A percentile compares a stretch with the other conserved stretches of the same genome.
phyloP scores from a whole-genome alignment of 2,113 vertebrate species.

The Puntigrus tetrazona region DNA sequence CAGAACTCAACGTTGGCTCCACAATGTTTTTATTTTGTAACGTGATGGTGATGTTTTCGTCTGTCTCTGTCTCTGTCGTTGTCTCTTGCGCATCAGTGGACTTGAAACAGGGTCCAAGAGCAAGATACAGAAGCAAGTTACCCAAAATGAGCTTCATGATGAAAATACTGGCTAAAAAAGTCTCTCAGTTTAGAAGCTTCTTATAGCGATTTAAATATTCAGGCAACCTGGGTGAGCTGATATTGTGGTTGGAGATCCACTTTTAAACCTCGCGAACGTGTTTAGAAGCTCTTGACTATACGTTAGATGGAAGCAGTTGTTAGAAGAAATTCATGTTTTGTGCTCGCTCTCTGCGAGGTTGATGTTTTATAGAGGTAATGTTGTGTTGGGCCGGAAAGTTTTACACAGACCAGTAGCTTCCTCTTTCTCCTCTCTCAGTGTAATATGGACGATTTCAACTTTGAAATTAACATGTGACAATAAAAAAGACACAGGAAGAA shows the following conservation, averaged over 20 bases:
- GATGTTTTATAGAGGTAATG: constrained; percentile 13
- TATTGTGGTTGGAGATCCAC: background rate
- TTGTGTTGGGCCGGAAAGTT: constrained; percentile 51
- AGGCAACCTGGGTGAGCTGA: background rate
- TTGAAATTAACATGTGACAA: constrained; percentile 18
- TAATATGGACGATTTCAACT: background rate
- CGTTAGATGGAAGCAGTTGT: background rate
- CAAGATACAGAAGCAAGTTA: constrained; percentile 36
- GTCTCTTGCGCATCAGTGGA: background rate
- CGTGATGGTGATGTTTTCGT: background rate
- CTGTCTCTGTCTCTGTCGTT: too few relatives aligned
- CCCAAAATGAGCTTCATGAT: background rate
- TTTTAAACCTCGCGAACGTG: background rate
- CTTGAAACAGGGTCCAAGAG: constrained; percentile 12
- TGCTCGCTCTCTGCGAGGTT: background rate
- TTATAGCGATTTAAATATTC: background rate
- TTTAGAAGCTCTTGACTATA: background rate
- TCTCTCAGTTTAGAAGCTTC: background rate
- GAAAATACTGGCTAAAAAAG: background rate
- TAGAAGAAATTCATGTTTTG: background rate
- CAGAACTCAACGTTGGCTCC: background rate
- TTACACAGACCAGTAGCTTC: constrained; percentile 48
- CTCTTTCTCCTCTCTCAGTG: constrained; percentile 46
- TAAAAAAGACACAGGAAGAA: constrained; percentile 28
- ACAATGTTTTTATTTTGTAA: background rate